Conservation (phyloP, 2,113 vertebrate genomes). For the Carlito syrichta region DNA sequence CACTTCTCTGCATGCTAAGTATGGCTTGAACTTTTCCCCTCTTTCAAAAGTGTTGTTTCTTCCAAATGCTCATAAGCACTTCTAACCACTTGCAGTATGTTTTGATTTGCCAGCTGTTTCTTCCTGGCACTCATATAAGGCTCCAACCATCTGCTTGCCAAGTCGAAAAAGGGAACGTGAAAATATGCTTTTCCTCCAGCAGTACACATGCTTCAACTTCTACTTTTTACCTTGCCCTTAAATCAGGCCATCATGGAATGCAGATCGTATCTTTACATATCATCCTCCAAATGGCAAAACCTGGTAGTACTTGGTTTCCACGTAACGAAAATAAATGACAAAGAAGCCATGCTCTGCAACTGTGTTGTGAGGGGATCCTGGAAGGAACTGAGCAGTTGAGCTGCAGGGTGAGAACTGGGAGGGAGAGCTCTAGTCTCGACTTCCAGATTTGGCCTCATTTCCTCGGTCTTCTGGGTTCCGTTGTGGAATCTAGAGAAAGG, state of each 20-base stretch:
- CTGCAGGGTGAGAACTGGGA: background rate
- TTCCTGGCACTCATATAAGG: background rate
- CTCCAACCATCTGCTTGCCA: slow-evolving; percentile 39
- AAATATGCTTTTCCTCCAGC: background rate
- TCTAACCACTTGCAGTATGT: slow-evolving; percentile 44
- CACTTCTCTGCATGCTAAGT: background rate
- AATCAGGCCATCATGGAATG: background rate
- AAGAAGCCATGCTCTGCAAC: background rate
- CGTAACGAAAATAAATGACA: background rate
- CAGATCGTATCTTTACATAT: background rate
- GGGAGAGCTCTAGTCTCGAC: fast-evolving
- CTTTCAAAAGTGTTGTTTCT: slow-evolving; percentile 44
- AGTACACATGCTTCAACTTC: background rate
- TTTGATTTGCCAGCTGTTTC: slow-evolving; percentile 55
- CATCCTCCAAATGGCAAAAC: background rate
- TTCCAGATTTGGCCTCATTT: fast-evolving
- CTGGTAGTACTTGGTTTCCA: background rate
- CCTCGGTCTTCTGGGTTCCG: background rate
- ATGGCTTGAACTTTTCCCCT: slow-evolving; percentile 57
- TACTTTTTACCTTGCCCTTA: background rate
- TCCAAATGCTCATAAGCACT: slow-evolving; percentile 61
- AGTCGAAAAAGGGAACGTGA: background rate
- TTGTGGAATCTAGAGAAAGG: background rate
- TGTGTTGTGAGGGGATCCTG: too few species aligned
- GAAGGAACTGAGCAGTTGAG: too few species aligned